Percentiles rank a stretch among this genome's conserved stretches.
These are phyloP conservation scores for Rissa tridactyla DNA, from an alignment of 2,113 vertebrate species.

Conservation along the genomic window DNA sequence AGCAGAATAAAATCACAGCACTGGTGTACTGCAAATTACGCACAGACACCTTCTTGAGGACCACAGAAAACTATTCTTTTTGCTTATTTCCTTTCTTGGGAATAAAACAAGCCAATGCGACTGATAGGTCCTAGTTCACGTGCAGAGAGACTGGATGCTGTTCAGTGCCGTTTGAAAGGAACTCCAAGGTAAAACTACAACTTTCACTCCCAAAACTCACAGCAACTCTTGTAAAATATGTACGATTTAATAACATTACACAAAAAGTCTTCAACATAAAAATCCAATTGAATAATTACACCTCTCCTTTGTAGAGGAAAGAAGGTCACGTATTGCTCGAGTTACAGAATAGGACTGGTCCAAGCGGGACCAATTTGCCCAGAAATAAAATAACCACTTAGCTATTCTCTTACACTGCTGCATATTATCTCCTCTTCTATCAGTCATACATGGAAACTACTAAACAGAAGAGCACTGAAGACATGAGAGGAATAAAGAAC, in stretches of 20 bases:
- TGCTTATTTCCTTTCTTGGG: background rate
- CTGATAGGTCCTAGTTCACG: accelerated
- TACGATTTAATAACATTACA: background rate
- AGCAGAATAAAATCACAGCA: background rate
- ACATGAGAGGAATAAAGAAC: background rate
- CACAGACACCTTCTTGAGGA: background rate
- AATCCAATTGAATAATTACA: background rate
- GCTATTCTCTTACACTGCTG: background rate
- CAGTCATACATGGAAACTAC: background rate
- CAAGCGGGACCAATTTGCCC: background rate
- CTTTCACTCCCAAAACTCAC: background rate
- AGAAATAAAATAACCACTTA: background rate
- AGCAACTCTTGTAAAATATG: background rate
- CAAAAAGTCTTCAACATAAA: background rate
- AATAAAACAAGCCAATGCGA: background rate
- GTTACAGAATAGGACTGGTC: background rate
- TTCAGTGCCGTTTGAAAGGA: background rate
- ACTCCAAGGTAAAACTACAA: background rate
- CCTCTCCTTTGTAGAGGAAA: background rate
- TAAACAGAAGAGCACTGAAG: background rate
- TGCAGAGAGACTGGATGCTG: background rate
- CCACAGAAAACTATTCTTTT: background rate
- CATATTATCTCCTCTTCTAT: background rate
- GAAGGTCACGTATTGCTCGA: background rate
- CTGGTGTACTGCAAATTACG: background rate